Conservation (phyloP, 1,140 invertebrate genomes). For the Varroa destructor region DNA sequence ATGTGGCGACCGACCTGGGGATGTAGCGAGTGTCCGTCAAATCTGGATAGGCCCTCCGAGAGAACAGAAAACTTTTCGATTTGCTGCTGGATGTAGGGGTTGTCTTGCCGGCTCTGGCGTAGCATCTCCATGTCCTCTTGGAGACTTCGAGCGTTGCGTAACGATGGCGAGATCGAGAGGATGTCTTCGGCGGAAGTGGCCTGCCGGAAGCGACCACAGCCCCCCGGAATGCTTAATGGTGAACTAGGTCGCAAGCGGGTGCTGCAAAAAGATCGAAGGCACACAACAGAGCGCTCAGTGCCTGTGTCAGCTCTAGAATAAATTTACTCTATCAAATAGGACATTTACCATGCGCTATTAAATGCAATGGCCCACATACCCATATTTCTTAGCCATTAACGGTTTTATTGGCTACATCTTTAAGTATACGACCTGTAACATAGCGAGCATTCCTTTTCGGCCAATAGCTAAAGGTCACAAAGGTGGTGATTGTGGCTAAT, state of each 20-base stretch:
- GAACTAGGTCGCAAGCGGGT: slow-evolving; percentile 6
- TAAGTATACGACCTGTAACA: too few relatives aligned
- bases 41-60: neutral
- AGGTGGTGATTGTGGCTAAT: too few relatives aligned
- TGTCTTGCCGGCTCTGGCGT: slow-evolving; percentile 60
- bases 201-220: neutral
- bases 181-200: slow-evolving; percentile 25
- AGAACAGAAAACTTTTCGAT: slow-evolving; percentile 33
- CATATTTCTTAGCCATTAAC: too few relatives aligned
- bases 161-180: slow-evolving; percentile 31
- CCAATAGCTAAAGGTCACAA: too few relatives aligned
- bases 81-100: slow-evolving; percentile 56
- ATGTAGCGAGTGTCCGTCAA: neutral
- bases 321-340: too few relatives aligned
- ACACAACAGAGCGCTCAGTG: too few relatives aligned
- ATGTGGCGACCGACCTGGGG: neutral
- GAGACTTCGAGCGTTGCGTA: slow-evolving; percentile 48
- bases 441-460: too few relatives aligned
- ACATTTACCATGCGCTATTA: too few relatives aligned
- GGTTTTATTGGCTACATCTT: too few relatives aligned
- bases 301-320: too few relatives aligned
- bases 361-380: too few relatives aligned
- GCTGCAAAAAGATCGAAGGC: neutral
- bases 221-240: slow-evolving; percentile 10
- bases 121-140: slow-evolving; percentile 68